phyloP scores from a whole-genome alignment of 1,140 invertebrate genomes.

The Aricia agestis region DNA sequence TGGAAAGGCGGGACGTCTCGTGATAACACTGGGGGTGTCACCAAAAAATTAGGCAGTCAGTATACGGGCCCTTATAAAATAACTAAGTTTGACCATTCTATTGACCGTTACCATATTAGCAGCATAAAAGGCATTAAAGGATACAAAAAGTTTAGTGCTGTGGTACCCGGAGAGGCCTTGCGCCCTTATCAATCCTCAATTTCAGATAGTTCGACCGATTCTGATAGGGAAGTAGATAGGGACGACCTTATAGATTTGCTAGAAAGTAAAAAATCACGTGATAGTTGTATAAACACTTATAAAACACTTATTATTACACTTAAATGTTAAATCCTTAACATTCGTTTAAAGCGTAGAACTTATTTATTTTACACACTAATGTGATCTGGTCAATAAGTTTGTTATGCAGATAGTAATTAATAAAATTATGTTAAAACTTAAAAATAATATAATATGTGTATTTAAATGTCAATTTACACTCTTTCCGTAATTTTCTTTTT shows the following conservation, averaged over 20 bases:
- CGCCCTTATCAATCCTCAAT: slow-evolving; percentile 20
- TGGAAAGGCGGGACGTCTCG: slow-evolving; percentile 24
- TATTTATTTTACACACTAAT: too few relatives aligned
- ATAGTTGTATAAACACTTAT: too few relatives aligned
- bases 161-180: slow-evolving; percentile 21
- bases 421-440: too few relatives aligned
- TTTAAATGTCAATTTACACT: too few relatives aligned
- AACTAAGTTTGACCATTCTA: slow-evolving; percentile 11
- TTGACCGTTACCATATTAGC: slow-evolving; percentile 27
- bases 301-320: too few relatives aligned
- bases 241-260: slow-evolving; percentile 29
- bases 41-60: slow-evolving; percentile 17
- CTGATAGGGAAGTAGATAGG: slow-evolving; percentile 27
- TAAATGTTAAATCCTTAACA: not conserved
- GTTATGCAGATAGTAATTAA: too few relatives aligned
- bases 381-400: too few relatives aligned
- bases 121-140: slow-evolving; percentile 34
- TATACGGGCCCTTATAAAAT: slow-evolving; percentile 31
- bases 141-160: slow-evolving; percentile 27
- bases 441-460: too few relatives aligned
- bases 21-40: slow-evolving; percentile 22
- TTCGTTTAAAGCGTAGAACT: too few relatives aligned
- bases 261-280: slow-evolving; percentile 21
- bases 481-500: too few relatives aligned
- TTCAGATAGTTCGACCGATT: not conserved